phyloP scores from a whole-genome alignment of 2,888 invertebrate species.

The Neria commutata region DNA sequence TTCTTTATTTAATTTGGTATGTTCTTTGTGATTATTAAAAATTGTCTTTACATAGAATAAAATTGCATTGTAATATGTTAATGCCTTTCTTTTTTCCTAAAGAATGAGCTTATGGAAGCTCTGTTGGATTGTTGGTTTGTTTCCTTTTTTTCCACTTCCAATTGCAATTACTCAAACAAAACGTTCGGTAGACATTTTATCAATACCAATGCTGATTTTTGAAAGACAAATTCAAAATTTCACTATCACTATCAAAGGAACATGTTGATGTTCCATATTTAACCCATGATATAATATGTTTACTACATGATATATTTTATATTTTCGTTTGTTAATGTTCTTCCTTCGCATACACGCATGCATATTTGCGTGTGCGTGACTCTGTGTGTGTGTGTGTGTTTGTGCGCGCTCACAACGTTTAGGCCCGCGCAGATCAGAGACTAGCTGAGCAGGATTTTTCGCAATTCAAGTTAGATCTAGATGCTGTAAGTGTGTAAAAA shows the following conservation, averaged over 20 bases:
- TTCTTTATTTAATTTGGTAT: conserved; percentile 16
- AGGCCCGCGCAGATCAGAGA: conserved; percentile 57
- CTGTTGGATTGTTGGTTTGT: background rate
- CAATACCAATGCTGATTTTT: too few species aligned
- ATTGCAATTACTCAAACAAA: conserved; percentile 24
- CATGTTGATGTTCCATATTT: background rate
- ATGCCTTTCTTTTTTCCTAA: background rate
- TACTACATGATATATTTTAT: conserved; percentile 33
- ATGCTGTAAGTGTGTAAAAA: conserved; percentile 49
- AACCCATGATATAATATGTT: conserved; percentile 2
- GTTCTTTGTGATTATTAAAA: background rate
- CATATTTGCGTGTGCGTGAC: too few species aligned
- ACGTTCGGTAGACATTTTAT: conserved; percentile 59
- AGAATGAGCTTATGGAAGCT: background rate
- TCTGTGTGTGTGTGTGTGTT: conserved; percentile 9
- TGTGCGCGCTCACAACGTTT: conserved; percentile 44
- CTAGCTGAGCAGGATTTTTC: conserved; percentile 54
- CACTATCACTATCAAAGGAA: background rate
- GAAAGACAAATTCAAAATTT: conserved; percentile 1
- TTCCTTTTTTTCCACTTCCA: conserved; percentile 4
- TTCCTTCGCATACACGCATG: too few species aligned
- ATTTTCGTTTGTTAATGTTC: too few species aligned
- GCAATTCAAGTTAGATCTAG: conserved; percentile 55
- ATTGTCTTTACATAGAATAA: background rate
- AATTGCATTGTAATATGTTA: conserved; percentile 13